Conservation (phyloP, 2,888 invertebrate genomes). For the Drosophila macrothrix region DNA sequence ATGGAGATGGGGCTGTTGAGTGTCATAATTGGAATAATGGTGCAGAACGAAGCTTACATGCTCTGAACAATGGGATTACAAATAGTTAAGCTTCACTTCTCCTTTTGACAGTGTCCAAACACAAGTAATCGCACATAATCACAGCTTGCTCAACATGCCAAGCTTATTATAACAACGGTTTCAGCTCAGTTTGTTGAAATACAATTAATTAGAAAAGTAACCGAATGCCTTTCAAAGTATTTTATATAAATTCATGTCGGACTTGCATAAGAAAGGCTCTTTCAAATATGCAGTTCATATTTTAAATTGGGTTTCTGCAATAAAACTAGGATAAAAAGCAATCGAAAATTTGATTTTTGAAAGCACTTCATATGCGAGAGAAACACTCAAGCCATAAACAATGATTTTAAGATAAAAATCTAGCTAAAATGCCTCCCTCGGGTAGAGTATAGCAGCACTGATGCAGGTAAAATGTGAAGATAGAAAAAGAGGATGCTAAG, state of each 20-base stretch:
- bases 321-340: not conserved
- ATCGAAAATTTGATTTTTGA: not conserved
- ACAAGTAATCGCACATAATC: constrained; percentile 25
- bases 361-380: not conserved
- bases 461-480: constrained; percentile 20
- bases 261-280: not conserved
- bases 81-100: constrained; percentile 22
- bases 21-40: constrained; percentile 60
- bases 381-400: not conserved
- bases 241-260: not conserved
- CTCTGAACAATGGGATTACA: constrained; percentile 50
- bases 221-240: not conserved
- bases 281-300: not conserved
- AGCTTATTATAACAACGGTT: not conserved
- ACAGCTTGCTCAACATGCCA: constrained; percentile 3
- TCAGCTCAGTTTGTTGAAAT: not conserved
- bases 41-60: constrained; percentile 53
- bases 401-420: not conserved
- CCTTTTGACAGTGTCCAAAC: constrained; percentile 4
- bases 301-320: not conserved
- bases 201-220: not conserved
- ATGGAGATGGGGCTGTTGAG: not conserved
- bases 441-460: constrained; percentile 18
- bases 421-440: not conserved
- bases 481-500: constrained; percentile 19